A percentile compares a stretch with the other conserved stretches of the same genome.
phyloP scores from a whole-genome alignment of 2,797 vertebrate species.

The Clamator glandarius region DNA sequence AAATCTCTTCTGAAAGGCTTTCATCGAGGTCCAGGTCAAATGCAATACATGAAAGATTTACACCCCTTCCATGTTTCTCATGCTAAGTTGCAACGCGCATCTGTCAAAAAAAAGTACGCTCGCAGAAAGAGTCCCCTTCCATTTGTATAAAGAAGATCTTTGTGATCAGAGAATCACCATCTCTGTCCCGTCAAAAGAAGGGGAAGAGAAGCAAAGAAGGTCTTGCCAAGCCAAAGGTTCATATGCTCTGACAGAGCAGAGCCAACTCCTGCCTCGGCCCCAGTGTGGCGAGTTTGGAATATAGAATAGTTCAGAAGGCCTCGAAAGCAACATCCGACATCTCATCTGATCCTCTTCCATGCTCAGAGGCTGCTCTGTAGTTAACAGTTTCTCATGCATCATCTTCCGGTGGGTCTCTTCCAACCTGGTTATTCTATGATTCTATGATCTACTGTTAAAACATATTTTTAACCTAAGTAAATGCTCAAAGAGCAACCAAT shows the following conservation, averaged over 20 bases:
- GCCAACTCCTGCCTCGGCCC: neutral
- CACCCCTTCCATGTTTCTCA: neutral
- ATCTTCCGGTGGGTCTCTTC: no score
- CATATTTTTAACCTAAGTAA: neutral
- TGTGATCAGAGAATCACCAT: neutral
- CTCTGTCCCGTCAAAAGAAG: neutral
- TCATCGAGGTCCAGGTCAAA: neutral
- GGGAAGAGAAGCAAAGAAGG: neutral
- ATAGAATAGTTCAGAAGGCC: neutral
- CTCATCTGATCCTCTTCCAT: neutral
- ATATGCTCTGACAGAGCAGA: neutral
- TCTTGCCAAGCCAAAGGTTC: neutral
- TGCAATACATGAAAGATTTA: neutral
- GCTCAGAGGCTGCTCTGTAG: neutral
- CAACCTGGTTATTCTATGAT: no score
- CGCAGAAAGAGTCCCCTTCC: neutral
- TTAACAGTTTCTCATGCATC: neutral
- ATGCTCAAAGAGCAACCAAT: neutral
- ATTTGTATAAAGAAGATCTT: neutral
- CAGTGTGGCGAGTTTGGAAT: accelerated
- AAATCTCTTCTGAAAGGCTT: neutral
- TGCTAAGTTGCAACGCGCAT: neutral
- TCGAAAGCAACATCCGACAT: neutral
- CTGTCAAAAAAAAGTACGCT: neutral
- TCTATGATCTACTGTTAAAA: neutral